Base-by-base conservation (phyloP, 2,113 vertebrate species). In the Oncorhynchus keta region DNA sequence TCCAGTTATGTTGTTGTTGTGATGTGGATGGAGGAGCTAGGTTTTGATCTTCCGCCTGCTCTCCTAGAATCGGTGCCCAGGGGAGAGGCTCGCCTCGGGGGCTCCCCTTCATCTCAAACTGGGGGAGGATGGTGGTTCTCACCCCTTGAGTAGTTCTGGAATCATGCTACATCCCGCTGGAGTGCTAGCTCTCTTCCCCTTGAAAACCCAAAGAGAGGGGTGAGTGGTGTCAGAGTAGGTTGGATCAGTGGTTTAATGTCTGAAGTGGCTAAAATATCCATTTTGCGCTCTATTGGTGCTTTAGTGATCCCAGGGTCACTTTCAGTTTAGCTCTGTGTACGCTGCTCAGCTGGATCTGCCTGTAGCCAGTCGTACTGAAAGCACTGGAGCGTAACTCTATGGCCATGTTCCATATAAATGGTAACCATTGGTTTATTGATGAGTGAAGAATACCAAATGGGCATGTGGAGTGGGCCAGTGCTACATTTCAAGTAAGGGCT, bases 41-140 rank as follows among this genome's bases (percentile, higher is more conserved):
- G 78, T 55, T 91, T 87, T 88, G 88, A 91, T 89, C 78, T 86
- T 78, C 81, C n/a, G 71, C 80, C 78, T 85, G 83, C 77, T 83
- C 2, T 69, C 83, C 75, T 84, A 80, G 79, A 80, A 86, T 71
- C 69, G 71, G 6, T 75, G 72, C 88, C 88, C 73, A 64, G 18
- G 80, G 86, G 84, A 85, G 62, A 83, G 70, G n/a, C 69, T 0
- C 30, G 76, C 83, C 81, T 82, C 28, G 79, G 79, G 86, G 85
- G 71, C 6, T 0, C 70, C 69, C 79, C 81, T 88, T 85, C 88
- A 88, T 89, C 85, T 87, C 48, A 26, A 77, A 30, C 77, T 85
- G 72, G 75, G 62, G 66, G 79, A 85, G 51, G 66, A 75, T 6
- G 73, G 28, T 71, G 35, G 30, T 9, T 66, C 39, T 28, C 72